Base-by-base conservation (phyloP, 2,797 vertebrate species). In the Enteromius thamalakanensis region DNA sequence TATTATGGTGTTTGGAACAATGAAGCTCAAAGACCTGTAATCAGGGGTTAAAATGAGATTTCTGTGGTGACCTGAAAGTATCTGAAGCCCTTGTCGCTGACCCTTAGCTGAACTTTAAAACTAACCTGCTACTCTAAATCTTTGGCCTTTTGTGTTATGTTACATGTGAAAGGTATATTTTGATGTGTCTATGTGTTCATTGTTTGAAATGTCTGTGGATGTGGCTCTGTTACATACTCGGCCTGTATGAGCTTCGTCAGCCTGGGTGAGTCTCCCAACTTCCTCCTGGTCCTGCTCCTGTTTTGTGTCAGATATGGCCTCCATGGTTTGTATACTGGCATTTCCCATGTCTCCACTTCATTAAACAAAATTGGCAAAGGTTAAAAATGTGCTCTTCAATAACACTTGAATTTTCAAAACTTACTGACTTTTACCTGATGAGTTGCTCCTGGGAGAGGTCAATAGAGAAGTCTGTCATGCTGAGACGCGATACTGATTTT, bases 171-270 rank as follows among this genome's bases (percentile, higher is more conserved):
- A 68, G 7, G 26, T 23, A 51, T 37, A 60, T 47, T 45, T 34
- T 29, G 6, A 11, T 72, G 71, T 5, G 1, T 70, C 70, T 58
- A 12, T 3, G 26, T 26, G 26, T n/a, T 8, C 34, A 42, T 76
- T 26, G 47, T 32, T 32, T 75, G 21, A 17, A 19, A 40, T 12
- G 12, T 67, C 42, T 80, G 34, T 74, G 19, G 21, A 26, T 42
- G 15, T 69, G 6, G n/a, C 64, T 42, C 26, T 55, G 10, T 29
- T 10, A 90, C 91, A 85, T 87, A 96, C 95, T 82, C 96, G 93
- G 90, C 98, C 96, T 0, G 89, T 95, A 9, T 84, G 92, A 45
- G 92, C 90, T 60, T 91, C 90, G 88, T 97, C 96, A 55, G 87
- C 94, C 87, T 90, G 90, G 0, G 94, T 94, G 7, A 95, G 88